Evolutionary conservation across 2,113 vertebrate species (phyloP).

Genomic region (Peromyscus polionotus): DNA sequence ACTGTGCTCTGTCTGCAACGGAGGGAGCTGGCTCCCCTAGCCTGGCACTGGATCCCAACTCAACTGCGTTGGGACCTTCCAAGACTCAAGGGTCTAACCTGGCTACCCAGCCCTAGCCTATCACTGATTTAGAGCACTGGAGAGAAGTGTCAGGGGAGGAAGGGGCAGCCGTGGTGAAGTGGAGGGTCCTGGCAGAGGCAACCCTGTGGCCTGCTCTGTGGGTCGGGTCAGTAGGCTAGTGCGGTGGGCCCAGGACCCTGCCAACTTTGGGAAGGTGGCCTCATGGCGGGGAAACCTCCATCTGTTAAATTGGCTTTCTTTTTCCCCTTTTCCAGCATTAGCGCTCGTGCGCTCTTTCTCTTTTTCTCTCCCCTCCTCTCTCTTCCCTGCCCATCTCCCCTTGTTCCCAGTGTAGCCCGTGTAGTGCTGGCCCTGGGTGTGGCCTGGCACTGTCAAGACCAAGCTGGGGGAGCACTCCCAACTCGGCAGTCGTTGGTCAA

Average conservation of each 20-base stretch:
- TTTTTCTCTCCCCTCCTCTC: slow-evolving; percentile 79
- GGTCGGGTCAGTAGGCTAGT: slow-evolving; percentile 53
- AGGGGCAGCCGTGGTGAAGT: slow-evolving; percentile 48
- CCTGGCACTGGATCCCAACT: neutral
- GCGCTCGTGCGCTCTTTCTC: slow-evolving; percentile 81
- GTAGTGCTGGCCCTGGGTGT: slow-evolving; percentile 78
- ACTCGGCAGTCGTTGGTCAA: slow-evolving; percentile 70
- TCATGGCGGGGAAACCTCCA: slow-evolving; percentile 83
- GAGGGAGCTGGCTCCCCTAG: slow-evolving; percentile 44
- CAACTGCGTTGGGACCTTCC: slow-evolving; percentile 64
- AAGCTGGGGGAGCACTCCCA: slow-evolving; percentile 61
- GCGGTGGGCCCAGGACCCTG: slow-evolving; percentile 63
- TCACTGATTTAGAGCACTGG: slow-evolving; percentile 38
- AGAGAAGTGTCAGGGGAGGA: slow-evolving; percentile 59
- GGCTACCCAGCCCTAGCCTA: slow-evolving; percentile 26
- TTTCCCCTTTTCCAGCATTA: slow-evolving; percentile 86
- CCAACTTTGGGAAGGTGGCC: slow-evolving; percentile 67
- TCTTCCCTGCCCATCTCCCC: slow-evolving; percentile 74
- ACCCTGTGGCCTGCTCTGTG: slow-evolving; percentile 49
- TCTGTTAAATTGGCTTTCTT: slow-evolving; percentile 81
- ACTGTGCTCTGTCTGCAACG: neutral
- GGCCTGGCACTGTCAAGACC: slow-evolving; percentile 75
- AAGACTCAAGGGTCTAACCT: slow-evolving; percentile 56
- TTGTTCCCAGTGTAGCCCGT: slow-evolving; percentile 70
- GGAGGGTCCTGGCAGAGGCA: slow-evolving; percentile 31